phyloP scores from a whole-genome alignment of 2,888 invertebrate genomes.

The Lasioglossum zephyrum region DNA sequence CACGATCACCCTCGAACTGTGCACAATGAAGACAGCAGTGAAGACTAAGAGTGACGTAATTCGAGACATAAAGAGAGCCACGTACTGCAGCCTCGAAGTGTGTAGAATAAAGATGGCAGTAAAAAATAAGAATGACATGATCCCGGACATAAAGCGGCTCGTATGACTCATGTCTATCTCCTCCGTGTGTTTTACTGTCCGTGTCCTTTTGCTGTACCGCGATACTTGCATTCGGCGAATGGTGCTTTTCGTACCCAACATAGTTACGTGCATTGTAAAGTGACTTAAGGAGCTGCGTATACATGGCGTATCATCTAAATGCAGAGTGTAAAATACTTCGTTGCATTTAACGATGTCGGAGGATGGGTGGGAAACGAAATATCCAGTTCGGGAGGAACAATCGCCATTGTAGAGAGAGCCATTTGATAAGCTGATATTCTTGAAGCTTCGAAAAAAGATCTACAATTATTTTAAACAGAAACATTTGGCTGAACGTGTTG shows the following conservation, averaged over 20 bases:
- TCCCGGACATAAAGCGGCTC: not conserved
- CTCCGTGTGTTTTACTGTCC: not conserved
- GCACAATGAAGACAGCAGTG: not conserved
- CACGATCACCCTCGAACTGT: not conserved
- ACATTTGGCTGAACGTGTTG: too few relatives aligned
- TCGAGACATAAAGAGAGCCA: not conserved
- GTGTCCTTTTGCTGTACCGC: not conserved
- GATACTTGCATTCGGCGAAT: not conserved
- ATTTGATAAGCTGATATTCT: not conserved
- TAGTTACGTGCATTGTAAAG: not conserved
- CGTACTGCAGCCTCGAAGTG: not conserved
- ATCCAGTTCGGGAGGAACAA: too few relatives aligned
- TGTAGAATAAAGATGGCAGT: not conserved
- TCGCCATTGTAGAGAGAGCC: not conserved
- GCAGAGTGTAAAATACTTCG: not conserved
- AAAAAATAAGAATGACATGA: constrained; percentile 3
- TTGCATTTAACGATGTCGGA: not conserved
- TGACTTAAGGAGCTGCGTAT: not conserved
- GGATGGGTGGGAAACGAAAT: not conserved
- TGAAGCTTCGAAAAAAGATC: not conserved
- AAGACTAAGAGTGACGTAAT: not conserved
- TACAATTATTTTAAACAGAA: not conserved
- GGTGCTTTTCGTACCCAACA: not conserved
- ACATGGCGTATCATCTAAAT: not conserved
- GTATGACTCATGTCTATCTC: not conserved